Evolutionary conservation across 2,113 vertebrate genomes (phyloP).

Genomic region (Castor canadensis): DNA sequence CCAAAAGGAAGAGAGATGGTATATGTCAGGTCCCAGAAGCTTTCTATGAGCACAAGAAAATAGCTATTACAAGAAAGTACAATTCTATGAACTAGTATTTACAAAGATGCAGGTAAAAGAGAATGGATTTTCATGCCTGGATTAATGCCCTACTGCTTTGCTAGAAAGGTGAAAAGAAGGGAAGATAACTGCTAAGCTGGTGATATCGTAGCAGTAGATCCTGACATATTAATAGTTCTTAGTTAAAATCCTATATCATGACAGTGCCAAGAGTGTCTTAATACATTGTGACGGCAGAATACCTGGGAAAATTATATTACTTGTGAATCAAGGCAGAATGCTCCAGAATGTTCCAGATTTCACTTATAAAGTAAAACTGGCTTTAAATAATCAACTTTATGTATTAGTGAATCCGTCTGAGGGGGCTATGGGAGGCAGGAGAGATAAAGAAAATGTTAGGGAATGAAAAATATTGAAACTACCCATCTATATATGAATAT

Average conservation of each 20-base stretch:
- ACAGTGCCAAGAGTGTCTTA: background rate
- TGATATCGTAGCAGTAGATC: background rate
- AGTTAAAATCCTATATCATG: constrained; percentile 14
- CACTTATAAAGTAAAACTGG: constrained; percentile 45
- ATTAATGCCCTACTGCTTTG: constrained; percentile 44
- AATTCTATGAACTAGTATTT: constrained; percentile 47
- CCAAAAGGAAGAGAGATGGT: constrained; percentile 6
- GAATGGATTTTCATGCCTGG: background rate
- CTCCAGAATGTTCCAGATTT: constrained; percentile 13
- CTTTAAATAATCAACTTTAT: too few species aligned
- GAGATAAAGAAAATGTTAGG: too few species aligned
- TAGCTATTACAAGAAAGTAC: background rate
- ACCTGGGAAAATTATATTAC: background rate
- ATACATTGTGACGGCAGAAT: constrained; percentile 24
- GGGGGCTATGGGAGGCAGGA: too few species aligned
- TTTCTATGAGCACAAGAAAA: constrained; percentile 32
- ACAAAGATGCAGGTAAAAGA: constrained; percentile 36
- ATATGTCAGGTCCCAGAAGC: background rate
- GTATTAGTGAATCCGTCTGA: too few species aligned
- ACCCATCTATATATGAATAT: too few species aligned
- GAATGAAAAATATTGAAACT: too few species aligned
- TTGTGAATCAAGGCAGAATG: background rate
- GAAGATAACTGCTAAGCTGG: constrained; percentile 1
- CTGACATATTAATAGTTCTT: constrained; percentile 42
- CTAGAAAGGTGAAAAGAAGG: constrained; percentile 35